phyloP scores from a whole-genome alignment of 1,140 invertebrate species.

The Drosophila punjabiensis region DNA sequence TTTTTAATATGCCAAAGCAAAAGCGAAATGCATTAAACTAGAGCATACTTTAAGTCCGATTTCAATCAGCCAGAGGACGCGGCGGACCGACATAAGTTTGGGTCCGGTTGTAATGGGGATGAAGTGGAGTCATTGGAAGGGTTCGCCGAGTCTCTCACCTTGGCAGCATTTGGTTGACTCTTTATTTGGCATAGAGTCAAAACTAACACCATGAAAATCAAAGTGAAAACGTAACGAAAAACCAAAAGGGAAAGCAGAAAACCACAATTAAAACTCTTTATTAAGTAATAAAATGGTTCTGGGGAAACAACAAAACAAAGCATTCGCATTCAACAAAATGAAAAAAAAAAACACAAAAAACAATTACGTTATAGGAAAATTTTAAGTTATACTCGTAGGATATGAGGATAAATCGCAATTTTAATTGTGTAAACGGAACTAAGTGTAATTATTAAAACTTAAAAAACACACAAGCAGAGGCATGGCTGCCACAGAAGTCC shows the following conservation, averaged over 20 bases:
- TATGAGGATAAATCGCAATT: constrained; percentile 39
- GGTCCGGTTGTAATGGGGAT: not conserved
- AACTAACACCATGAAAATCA: constrained; percentile 48
- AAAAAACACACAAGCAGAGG: constrained; percentile 28
- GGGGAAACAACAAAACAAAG: constrained; percentile 82
- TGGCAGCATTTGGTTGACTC: constrained; percentile 45
- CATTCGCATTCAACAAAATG: constrained; percentile 64
- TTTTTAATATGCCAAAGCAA: constrained; percentile 77
- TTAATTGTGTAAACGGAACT: constrained; percentile 52
- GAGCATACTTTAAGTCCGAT: constrained; percentile 46
- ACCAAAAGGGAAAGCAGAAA: constrained; percentile 50
- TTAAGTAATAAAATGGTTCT: constrained; percentile 69
- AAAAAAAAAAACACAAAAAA: constrained; percentile 28
- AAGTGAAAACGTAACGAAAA: constrained; percentile 57
- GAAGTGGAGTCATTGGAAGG: not conserved
- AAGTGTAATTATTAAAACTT: constrained; percentile 72
- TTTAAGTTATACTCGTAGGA: constrained; percentile 57
- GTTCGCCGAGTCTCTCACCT: constrained; percentile 1
- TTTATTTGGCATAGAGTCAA: constrained; percentile 27
- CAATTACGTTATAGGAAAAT: constrained; percentile 66
- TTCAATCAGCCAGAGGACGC: constrained; percentile 25
- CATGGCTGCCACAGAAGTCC: constrained; percentile 2
- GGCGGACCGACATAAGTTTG: not conserved
- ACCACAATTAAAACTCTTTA: constrained; percentile 40
- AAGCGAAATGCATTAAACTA: constrained; percentile 61